phyloP scores from a whole-genome alignment of 2,797 vertebrate species.

The Galaxias olidus region DNA sequence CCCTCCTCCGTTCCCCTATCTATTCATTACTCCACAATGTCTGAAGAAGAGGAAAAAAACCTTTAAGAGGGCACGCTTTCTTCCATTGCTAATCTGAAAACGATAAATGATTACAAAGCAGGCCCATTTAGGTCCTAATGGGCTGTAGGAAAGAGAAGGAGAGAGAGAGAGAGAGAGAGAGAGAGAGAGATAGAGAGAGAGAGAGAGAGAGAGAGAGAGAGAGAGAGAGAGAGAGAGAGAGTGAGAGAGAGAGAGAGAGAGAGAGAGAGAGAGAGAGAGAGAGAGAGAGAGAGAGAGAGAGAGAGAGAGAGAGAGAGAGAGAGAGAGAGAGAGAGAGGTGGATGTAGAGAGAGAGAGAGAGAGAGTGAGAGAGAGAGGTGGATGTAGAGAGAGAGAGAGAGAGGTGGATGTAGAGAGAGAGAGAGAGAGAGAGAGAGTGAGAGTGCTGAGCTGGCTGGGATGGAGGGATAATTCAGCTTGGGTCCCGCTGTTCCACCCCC shows the following conservation, averaged over 20 bases:
- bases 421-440: no score
- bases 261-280: background rate
- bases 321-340: no score
- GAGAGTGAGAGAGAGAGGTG: background rate
- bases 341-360: no score
- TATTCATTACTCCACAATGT: background rate
- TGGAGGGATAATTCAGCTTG: slow-evolving; percentile 7
- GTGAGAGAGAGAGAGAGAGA: background rate
- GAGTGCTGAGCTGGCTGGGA: slow-evolving; percentile 14
- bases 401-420: no score
- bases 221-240: no score
- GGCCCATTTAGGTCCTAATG: slow-evolving; percentile 17
- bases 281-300: background rate
- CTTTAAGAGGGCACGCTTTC: slow-evolving; percentile 7
- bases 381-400: no score
- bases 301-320: no score
- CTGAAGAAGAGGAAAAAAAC: background rate
- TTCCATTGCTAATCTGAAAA: slow-evolving; percentile 9
- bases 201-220: background rate
- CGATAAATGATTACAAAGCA: slow-evolving; percentile 23
- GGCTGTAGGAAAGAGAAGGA: slow-evolving; percentile 5
- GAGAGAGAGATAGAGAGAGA: background rate
- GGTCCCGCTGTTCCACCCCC: background rate
- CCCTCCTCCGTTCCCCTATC: background rate
- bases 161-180: no score